These are phyloP conservation scores for Campoplex capitator DNA, from an alignment of 2,888 invertebrate genomes.

Conservation along the genomic window DNA sequence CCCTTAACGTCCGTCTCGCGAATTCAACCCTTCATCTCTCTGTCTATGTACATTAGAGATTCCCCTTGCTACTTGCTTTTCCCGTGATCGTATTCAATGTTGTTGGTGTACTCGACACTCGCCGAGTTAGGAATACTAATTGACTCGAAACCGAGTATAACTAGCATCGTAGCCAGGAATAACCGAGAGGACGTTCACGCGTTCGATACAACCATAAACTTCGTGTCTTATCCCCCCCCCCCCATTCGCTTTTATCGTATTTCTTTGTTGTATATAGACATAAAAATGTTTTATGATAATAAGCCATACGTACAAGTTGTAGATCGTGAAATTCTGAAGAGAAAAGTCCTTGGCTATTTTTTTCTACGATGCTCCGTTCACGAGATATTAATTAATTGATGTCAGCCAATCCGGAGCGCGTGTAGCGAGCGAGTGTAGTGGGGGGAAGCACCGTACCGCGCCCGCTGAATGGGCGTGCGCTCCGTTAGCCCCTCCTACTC, in stretches of 20 bases:
- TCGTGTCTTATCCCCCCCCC: background rate
- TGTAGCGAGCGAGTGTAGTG: background rate
- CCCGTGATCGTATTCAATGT: background rate
- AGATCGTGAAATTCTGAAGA: background rate
- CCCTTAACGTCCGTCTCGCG: slow-evolving; percentile 65
- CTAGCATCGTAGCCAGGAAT: slow-evolving; percentile 49
- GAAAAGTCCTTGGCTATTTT: background rate
- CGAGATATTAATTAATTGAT: background rate
- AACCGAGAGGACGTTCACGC: slow-evolving; percentile 6
- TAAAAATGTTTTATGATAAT: background rate
- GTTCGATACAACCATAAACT: slow-evolving; percentile 4
- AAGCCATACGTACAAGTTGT: background rate
- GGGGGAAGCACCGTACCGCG: background rate
- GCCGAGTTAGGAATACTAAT: slow-evolving; percentile 80
- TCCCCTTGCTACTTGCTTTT: background rate
- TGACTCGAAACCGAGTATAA: slow-evolving; percentile 74
- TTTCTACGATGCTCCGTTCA: background rate
- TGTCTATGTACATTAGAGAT: slow-evolving; percentile 38
- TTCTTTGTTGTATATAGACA: background rate
- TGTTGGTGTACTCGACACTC: slow-evolving; percentile 47
- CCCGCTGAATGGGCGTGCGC: background rate
- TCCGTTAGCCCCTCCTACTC: background rate
- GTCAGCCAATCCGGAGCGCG: background rate
- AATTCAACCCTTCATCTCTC: slow-evolving; percentile 59
- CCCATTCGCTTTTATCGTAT: background rate